Evolutionary conservation across 1,140 invertebrate genomes (phyloP).

Genomic region (Lasioglossum albipes): DNA sequence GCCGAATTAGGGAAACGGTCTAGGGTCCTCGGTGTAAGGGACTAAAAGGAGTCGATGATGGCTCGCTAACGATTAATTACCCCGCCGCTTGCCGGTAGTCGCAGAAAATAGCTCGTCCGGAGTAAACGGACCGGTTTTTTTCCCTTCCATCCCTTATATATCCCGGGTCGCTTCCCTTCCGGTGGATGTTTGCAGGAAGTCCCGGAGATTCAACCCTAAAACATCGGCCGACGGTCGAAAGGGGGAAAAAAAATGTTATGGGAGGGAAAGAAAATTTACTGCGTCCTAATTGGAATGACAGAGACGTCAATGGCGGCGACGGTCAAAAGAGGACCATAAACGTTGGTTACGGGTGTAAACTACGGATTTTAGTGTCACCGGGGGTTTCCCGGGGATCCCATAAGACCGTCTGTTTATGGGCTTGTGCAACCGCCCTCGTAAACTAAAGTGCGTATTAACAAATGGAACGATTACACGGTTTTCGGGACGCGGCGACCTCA

Average conservation of each 20-base stretch:
- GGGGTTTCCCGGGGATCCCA: constrained; percentile 59
- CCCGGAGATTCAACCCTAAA: constrained; percentile 63
- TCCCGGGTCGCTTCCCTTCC: not conserved
- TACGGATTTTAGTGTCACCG: constrained; percentile 78
- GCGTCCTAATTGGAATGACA: constrained; percentile 78
- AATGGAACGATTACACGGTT: constrained; percentile 57
- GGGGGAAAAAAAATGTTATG: not conserved
- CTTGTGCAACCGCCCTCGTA: constrained; percentile 71
- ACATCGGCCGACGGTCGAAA: constrained; percentile 49
- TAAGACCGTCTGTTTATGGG: constrained; percentile 73
- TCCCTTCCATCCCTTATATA: not conserved
- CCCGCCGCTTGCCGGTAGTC: not conserved
- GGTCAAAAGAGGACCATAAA: constrained; percentile 70
- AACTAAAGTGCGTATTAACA: constrained; percentile 70
- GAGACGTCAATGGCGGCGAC: constrained; percentile 77
- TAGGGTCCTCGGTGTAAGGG: not conserved
- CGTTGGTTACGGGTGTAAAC: constrained; percentile 76
- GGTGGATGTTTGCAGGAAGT: constrained; percentile 55
- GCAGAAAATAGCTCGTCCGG: not conserved
- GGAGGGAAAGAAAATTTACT: constrained; percentile 67
- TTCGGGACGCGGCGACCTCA: constrained; percentile 2
- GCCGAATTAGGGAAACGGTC: not conserved
- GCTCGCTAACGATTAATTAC: constrained; percentile 1
- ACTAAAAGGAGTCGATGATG: not conserved
- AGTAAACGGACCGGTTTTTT: constrained; percentile 10